Evolutionary conservation across 2,888 invertebrate genomes (phyloP).

Genomic region (Apantesis nais): DNA sequence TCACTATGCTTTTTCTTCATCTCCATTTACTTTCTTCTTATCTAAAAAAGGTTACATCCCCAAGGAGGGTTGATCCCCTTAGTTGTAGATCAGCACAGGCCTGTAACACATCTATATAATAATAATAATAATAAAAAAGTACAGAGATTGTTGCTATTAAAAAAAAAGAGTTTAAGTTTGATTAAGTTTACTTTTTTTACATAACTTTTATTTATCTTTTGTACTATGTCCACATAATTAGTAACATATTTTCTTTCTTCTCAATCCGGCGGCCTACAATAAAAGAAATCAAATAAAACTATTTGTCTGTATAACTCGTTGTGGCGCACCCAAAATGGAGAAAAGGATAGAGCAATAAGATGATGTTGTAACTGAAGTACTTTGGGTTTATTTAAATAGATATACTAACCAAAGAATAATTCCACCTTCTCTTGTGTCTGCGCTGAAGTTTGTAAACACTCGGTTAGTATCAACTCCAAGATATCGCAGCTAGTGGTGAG

Average conservation of each 20-base stretch:
- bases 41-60: neutral
- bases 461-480: neutral
- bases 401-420: neutral
- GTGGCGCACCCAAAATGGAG: neutral
- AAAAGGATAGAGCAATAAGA: neutral
- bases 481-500: neutral
- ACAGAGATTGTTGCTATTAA: too few species aligned
- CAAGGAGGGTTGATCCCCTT: neutral
- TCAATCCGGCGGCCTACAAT: neutral
- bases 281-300: neutral
- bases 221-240: too few species aligned
- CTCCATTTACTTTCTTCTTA: neutral
- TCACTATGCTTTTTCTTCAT: neutral
- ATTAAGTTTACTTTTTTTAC: too few species aligned
- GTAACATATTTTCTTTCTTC: too few species aligned
- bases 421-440: neutral
- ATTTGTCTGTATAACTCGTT: neutral
- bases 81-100: too few species aligned
- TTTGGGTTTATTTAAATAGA: neutral
- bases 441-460: neutral
- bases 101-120: too few species aligned
- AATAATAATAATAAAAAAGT: too few species aligned
- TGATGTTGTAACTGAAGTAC: neutral
- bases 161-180: too few species aligned
- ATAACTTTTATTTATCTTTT: too few species aligned